Conservation (phyloP, 1,140 invertebrate species). For the Colletes latitarsis region DNA sequence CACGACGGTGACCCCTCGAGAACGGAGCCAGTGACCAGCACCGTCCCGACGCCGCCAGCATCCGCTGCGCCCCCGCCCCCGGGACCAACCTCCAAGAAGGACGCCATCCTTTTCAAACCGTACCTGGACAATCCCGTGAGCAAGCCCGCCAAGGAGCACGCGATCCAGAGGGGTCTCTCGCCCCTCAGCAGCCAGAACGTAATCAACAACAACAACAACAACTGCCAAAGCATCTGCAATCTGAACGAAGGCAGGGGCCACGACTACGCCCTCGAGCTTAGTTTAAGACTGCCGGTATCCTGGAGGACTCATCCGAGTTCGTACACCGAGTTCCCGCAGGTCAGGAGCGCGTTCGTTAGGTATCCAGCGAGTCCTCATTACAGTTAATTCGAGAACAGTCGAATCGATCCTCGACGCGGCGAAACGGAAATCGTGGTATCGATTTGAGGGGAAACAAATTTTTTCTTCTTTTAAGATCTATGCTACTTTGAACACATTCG, state of each 20-base stretch:
- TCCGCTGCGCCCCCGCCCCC: slow-evolving; percentile 52
- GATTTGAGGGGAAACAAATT: no score
- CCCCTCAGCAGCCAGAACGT: slow-evolving; percentile 58
- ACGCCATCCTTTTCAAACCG: slow-evolving; percentile 85
- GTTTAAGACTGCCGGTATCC: slow-evolving; percentile 73
- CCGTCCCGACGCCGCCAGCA: slow-evolving; percentile 78
- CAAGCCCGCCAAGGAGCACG: slow-evolving; percentile 63
- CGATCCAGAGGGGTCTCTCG: slow-evolving; percentile 47
- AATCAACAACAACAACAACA: slow-evolving; percentile 74
- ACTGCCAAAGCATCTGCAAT: slow-evolving; percentile 73
- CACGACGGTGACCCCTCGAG: slow-evolving; percentile 45
- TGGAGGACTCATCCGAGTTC: slow-evolving; percentile 62
- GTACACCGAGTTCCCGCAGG: slow-evolving; percentile 68
- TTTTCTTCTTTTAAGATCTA: not conserved
- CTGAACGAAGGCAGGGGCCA: slow-evolving; percentile 69
- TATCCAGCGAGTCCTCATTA: slow-evolving; percentile 73
- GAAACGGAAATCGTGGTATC: not conserved
- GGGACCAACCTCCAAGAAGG: slow-evolving; percentile 70
- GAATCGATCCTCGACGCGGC: not conserved
- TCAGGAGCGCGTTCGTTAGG: slow-evolving; percentile 76
- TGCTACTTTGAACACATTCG: no score
- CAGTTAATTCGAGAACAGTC: slow-evolving; percentile 53
- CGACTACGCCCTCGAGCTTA: slow-evolving; percentile 72
- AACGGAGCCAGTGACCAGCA: slow-evolving; percentile 75
- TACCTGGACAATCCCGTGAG: slow-evolving; percentile 83